Conservation (phyloP, 92 coral and sea anemone species). For the Desmophyllum pertusum region DNA sequence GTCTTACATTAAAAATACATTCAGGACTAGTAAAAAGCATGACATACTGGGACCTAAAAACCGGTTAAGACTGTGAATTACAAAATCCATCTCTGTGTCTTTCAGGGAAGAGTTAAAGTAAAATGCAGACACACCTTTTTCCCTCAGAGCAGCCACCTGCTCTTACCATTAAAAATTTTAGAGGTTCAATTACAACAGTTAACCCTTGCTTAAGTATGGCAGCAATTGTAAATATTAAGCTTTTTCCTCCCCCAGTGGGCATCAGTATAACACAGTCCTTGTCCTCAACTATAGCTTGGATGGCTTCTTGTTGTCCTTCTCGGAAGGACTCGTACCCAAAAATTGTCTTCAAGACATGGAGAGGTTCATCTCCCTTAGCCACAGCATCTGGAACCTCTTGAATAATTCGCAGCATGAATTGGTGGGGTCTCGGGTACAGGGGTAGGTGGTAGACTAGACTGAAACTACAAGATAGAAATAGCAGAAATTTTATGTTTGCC, state of each 20-base stretch:
- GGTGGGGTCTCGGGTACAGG: background rate
- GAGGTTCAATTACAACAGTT: constrained; percentile 40
- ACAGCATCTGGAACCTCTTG: background rate
- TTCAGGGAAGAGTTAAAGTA: constrained; percentile 57
- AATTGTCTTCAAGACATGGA: constrained; percentile 26
- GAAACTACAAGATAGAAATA: constrained; percentile 1
- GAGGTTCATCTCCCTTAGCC: constrained; percentile 6
- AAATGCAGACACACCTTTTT: constrained; percentile 59
- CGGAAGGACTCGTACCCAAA: constrained; percentile 7
- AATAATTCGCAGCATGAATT: constrained; percentile 3
- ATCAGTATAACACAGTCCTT: constrained; percentile 17
- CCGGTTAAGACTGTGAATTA: constrained; percentile 28
- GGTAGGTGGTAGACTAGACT: background rate
- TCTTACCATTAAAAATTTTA: constrained; percentile 58
- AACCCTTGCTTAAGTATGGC: constrained; percentile 51
- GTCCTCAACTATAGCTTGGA: constrained; percentile 17
- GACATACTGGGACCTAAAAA: constrained; percentile 34
- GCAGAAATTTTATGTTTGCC: background rate
- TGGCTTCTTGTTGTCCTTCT: constrained; percentile 9
- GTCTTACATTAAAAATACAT: constrained; percentile 31
- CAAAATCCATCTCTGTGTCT: constrained; percentile 58
- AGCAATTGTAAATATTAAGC: too few species aligned
- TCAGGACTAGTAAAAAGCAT: constrained; percentile 51
- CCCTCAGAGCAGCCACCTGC: constrained; percentile 50
- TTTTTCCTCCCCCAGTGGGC: too few species aligned